phyloP scores from a whole-genome alignment of 2,113 vertebrate species.

The Naja naja region DNA sequence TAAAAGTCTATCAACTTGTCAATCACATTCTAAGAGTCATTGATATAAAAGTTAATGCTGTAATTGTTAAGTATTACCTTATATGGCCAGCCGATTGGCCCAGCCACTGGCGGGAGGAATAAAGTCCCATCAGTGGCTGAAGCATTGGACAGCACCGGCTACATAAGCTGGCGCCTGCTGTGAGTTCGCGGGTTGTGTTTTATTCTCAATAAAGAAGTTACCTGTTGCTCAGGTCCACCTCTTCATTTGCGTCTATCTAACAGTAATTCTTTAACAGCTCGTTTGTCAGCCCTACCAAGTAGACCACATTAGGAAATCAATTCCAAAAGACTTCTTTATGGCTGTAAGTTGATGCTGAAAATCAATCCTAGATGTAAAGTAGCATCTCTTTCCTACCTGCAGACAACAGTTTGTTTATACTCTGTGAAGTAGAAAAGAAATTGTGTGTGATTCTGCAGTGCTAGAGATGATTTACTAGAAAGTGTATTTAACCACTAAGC shows the following conservation, averaged over 20 bases:
- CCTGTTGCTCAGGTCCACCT: too few relatives aligned
- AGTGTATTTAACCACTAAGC: not conserved
- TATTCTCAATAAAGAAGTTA: too few relatives aligned
- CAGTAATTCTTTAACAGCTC: not conserved
- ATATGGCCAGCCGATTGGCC: too few relatives aligned
- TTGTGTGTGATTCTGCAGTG: not conserved
- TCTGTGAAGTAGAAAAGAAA: not conserved
- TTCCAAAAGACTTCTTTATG: fast-evolving
- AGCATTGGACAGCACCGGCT: too few relatives aligned
- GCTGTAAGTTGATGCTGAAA: not conserved
- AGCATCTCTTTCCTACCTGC: not conserved
- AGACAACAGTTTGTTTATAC: not conserved
- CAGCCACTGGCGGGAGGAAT: too few relatives aligned
- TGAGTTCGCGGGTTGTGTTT: too few relatives aligned
- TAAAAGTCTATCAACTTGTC: not conserved
- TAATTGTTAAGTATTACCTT: not conserved
- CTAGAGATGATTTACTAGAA: not conserved
- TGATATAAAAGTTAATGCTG: not conserved
- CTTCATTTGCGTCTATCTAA: too few relatives aligned
- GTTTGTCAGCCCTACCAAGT: not conserved
- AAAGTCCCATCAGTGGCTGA: too few relatives aligned
- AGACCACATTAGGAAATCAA: not conserved
- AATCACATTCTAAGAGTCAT: not conserved
- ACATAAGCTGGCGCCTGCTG: too few relatives aligned
- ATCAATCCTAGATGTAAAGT: not conserved